Evolutionary conservation across 1,140 invertebrate genomes (phyloP).

Genomic region (Platorchestia sp.): DNA sequence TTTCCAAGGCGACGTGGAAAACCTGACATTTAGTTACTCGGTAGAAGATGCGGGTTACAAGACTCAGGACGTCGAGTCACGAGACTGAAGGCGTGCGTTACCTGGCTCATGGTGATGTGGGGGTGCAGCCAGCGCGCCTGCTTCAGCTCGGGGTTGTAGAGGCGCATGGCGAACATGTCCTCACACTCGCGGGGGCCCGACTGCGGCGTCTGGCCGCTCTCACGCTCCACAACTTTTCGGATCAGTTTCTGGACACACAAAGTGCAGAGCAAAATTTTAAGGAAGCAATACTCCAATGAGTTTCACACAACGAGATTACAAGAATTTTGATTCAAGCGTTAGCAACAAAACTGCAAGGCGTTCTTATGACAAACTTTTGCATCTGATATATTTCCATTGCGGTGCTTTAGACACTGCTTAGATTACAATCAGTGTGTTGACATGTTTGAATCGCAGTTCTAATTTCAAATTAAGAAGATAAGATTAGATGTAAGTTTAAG

Average conservation of each 20-base stretch:
- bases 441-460: too few relatives aligned
- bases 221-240: conserved; percentile 31
- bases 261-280: not conserved
- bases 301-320: not conserved
- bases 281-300: not conserved
- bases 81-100: too few relatives aligned
- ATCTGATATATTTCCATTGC: not conserved
- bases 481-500: too few relatives aligned
- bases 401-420: not conserved
- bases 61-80: not conserved
- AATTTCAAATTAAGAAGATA: too few relatives aligned
- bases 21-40: conserved; percentile 86
- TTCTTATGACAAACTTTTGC: too few relatives aligned
- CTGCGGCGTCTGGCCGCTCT: conserved; percentile 19
- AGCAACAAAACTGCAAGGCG: too few relatives aligned
- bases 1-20: too few relatives aligned
- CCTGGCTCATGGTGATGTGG: conserved; percentile 34
- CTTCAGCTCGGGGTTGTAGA: not conserved
- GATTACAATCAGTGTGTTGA: not conserved
- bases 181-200: not conserved
- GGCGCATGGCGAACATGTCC: conserved; percentile 12
- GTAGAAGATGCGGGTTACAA: not conserved
- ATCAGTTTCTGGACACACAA: conserved; percentile 16
- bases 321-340: too few relatives aligned
- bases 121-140: conserved; percentile 25